Base-by-base conservation (phyloP, 2,113 vertebrate genomes). In the Alligator mississippiensis region DNA sequence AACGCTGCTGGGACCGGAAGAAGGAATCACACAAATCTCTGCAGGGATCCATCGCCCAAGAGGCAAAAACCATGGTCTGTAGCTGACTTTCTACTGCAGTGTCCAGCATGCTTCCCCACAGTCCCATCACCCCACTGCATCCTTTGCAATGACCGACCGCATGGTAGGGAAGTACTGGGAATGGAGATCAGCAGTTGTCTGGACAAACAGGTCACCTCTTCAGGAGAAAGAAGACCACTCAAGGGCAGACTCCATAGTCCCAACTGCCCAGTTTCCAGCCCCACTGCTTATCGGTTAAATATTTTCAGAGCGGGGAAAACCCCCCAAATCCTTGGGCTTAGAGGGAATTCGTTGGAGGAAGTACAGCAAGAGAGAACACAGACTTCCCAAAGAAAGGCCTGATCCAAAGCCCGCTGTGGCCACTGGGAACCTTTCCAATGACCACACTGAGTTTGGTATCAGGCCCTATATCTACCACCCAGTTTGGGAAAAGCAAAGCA, bases 361-460 rank as follows among this genome's bases (percentile, higher is more conserved):
- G 72, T 3, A 25, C 0, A 22, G 0, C 34, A 34, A 57, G 18
- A 38, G 38, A 21, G 60, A 68, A 34, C 4, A 24, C 3, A 66
- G 93, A n/a, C 75, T 15, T 75, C 11, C 9, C 17, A 14, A 17
- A 30, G 59, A 15, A 4, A 3, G 27, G 60, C 27, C 2, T 9
- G 30, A 61, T 27, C 57, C 86, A 54, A 2, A 3, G 15, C 12
- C n/a, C 64, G 6, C 59, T 55, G 14, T 0, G 5, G 57, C 14
- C 38, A 8, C 16, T 1, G 60, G 83, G 76, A 66, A 38, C 8
- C 18, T 74, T 25, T 13, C 34, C 70, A 24, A 22, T 38, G 18
- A 25, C 24, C 24, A 13, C 76, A n/a, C 0, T 0, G 5, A 11
- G 47, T 62, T 77, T 72, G 11, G 18, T n/a, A 18, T 27, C 34